A percentile compares a stretch with the other conserved stretches of the same genome.
These are phyloP conservation scores for Morone saxatilis DNA, from an alignment of 2,113 vertebrate genomes.

Conservation along the genomic window DNA sequence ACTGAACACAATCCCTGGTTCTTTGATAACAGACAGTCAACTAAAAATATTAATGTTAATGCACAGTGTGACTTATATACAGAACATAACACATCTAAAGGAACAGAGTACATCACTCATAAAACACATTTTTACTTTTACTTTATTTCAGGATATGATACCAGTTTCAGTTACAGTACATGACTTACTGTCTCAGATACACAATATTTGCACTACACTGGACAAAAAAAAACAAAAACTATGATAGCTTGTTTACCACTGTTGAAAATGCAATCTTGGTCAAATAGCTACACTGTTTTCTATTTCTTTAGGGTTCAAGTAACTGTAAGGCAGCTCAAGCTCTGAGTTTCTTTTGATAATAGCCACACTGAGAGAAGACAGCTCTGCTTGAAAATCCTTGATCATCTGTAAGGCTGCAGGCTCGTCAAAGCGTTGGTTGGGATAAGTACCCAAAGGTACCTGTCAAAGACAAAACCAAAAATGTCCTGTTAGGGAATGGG, in stretches of 20 bases:
- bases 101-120: neutral
- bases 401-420: conserved; percentile 36
- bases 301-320: conserved; percentile 44
- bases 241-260: neutral
- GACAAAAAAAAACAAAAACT: neutral
- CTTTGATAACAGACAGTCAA: no score
- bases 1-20: no score
- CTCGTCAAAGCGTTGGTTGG: conserved; percentile 53
- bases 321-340: conserved; percentile 48
- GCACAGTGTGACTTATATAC: no score
- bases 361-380: conserved; percentile 26
- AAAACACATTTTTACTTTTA: neutral
- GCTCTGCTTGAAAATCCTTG: conserved; percentile 48
- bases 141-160: neutral
- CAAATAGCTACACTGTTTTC: conserved; percentile 44
- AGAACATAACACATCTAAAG: no score
- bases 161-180: neutral
- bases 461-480: conserved; percentile 9
- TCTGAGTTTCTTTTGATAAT: conserved; percentile 41
- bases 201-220: neutral
- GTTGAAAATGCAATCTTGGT: neutral
- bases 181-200: neutral
- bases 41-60: no score
- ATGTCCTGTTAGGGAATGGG: no score
- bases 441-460: conserved; percentile 55